Conservation (phyloP, 1,140 invertebrate species). For the Drusus annulatus region DNA sequence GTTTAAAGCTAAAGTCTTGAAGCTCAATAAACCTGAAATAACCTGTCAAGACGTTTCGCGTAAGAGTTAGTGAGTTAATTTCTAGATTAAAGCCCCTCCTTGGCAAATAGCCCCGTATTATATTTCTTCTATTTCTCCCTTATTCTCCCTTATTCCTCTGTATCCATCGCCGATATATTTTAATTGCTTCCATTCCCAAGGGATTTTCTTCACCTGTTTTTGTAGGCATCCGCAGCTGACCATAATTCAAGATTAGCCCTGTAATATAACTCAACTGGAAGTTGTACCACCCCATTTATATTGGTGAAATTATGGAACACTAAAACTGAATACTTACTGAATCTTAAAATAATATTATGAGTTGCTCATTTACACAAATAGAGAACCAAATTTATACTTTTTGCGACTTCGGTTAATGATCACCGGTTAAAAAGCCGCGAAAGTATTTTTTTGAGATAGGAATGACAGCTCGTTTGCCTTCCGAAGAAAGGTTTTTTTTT, state of each 20-base stretch:
- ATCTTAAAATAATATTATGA: no score
- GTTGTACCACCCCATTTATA: neutral
- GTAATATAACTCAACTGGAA: conserved; percentile 2
- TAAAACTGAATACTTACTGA: no score
- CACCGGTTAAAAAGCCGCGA: no score
- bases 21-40: conserved; percentile 3
- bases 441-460: no score
- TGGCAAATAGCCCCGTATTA: neutral
- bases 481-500: no score
- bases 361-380: no score
- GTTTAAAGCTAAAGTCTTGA: no score
- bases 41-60: neutral
- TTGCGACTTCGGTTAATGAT: no score
- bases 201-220: conserved; percentile 22
- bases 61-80: conserved; percentile 18
- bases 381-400: no score
- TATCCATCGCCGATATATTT: conserved; percentile 25
- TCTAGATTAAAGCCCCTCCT: conserved; percentile 1
- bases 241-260: conserved; percentile 28
- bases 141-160: neutral
- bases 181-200: conserved; percentile 28
- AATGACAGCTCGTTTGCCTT: no score
- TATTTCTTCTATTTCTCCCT: no score
- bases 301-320: neutral
- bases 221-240: conserved; percentile 8